Evolutionary conservation across 1,140 invertebrate genomes (phyloP).

Genomic region (Heliothis virescens): DNA sequence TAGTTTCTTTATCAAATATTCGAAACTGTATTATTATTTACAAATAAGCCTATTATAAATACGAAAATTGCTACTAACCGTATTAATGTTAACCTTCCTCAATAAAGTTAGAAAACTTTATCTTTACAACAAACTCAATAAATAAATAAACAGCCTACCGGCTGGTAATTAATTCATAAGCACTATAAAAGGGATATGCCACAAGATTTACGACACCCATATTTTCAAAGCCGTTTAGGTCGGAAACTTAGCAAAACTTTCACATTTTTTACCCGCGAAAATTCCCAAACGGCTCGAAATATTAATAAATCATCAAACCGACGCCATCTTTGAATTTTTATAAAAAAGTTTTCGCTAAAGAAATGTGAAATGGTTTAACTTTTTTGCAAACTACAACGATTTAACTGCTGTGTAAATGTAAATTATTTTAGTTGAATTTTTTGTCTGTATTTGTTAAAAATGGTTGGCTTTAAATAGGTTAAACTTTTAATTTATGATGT

Average conservation of each 20-base stretch:
- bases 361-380: constrained; percentile 43
- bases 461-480: no score
- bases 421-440: constrained; percentile 14
- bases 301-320: constrained; percentile 42
- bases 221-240: constrained; percentile 35
- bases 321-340: constrained; percentile 41
- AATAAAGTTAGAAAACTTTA: not conserved
- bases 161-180: constrained; percentile 20
- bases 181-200: constrained; percentile 31
- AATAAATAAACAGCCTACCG: constrained; percentile 15
- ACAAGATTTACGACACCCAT: constrained; percentile 37
- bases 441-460: not conserved
- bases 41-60: no score
- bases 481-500: no score
- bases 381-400: constrained; percentile 22
- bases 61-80: no score
- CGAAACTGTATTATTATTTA: no score
- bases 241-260: constrained; percentile 23
- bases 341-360: constrained; percentile 35
- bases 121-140: constrained; percentile 18
- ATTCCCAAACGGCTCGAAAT: constrained; percentile 24
- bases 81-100: not conserved
- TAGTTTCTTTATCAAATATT: not conserved
- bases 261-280: constrained; percentile 32
- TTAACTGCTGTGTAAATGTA: constrained; percentile 9